Evolutionary conservation across 2,797 vertebrate genomes (phyloP).

Genomic region (Acestrorhynchus altus): DNA sequence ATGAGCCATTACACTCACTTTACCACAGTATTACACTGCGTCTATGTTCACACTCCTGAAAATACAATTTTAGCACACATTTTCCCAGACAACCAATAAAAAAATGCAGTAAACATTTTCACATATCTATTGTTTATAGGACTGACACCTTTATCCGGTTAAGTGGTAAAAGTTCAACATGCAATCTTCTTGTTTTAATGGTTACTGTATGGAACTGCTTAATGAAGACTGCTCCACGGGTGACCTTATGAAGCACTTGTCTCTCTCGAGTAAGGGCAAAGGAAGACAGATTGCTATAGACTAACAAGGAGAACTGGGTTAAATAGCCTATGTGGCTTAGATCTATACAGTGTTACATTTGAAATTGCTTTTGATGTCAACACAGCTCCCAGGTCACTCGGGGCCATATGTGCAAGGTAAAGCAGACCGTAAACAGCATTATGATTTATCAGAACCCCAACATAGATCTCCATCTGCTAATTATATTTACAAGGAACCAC

Average conservation of each 20-base stretch:
- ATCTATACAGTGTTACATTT: neutral
- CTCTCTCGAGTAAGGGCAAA: neutral
- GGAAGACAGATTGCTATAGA: neutral
- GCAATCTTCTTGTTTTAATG: conserved; percentile 1
- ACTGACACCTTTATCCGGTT: neutral
- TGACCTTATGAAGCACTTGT: neutral
- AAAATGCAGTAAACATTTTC: conserved; percentile 13
- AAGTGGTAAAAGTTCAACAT: conserved; percentile 1
- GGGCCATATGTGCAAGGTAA: conserved; percentile 24
- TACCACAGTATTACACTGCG: conserved; percentile 1
- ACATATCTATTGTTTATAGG: neutral
- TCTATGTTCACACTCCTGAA: neutral
- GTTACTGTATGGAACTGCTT: neutral
- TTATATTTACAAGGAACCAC: neutral
- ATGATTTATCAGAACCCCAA: conserved; percentile 42
- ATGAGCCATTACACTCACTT: conserved; percentile 6
- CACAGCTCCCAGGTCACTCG: conserved; percentile 24
- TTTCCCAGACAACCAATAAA: neutral
- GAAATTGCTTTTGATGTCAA: neutral
- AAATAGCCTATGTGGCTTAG: neutral
- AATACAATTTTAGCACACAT: neutral
- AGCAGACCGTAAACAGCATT: conserved; percentile 25
- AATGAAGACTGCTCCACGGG: neutral
- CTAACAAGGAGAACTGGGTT: neutral
- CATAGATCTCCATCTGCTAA: conserved; percentile 28